Percentiles rank a stretch among this genome's conserved stretches.
phyloP scores from a whole-genome alignment of 2,888 invertebrate genomes.

The Ctenicera cuprea region DNA sequence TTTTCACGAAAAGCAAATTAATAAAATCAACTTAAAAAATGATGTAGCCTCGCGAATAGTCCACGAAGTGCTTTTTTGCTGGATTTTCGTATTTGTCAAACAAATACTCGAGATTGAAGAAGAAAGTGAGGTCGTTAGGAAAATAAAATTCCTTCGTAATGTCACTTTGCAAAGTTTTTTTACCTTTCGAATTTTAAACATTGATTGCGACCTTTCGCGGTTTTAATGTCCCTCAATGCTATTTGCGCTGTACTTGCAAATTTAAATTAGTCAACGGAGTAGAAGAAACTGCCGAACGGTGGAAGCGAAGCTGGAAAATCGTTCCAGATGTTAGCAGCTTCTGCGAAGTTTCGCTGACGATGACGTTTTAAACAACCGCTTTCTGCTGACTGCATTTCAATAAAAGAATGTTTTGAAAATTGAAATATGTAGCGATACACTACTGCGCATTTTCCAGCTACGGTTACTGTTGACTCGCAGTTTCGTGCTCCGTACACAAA shows the following conservation, averaged over 20 bases:
- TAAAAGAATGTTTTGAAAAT: conserved; percentile 50
- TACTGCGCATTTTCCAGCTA: conserved; percentile 29
- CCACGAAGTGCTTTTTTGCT: conserved; percentile 15
- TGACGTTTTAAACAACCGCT: conserved; percentile 53
- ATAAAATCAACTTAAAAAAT: conserved; percentile 23
- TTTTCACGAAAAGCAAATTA: conserved; percentile 19
- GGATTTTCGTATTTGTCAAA: conserved; percentile 27
- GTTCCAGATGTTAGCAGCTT: conserved; percentile 50
- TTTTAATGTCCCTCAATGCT: conserved; percentile 20
- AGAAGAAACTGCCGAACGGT: conserved; percentile 44
- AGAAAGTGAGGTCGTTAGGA: conserved; percentile 34
- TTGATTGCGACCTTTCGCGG: conserved; percentile 50
- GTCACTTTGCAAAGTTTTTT: conserved; percentile 23
- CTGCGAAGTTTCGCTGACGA: conserved; percentile 48
- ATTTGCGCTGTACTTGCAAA: conserved; percentile 48
- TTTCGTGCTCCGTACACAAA: conserved; percentile 17
- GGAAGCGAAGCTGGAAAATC: conserved; percentile 50
- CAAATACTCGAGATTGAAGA: conserved; percentile 31
- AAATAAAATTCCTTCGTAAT: conserved; percentile 9
- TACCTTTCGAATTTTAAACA: conserved; percentile 50
- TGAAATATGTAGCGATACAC: conserved; percentile 53
- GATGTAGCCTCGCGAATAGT: conserved; percentile 1
- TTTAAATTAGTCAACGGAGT: conserved; percentile 48
- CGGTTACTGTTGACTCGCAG: conserved; percentile 20
- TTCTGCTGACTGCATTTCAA: conserved; percentile 54